Conservation (phyloP, 2,797 vertebrate genomes). For the Margarornis squamiger region DNA sequence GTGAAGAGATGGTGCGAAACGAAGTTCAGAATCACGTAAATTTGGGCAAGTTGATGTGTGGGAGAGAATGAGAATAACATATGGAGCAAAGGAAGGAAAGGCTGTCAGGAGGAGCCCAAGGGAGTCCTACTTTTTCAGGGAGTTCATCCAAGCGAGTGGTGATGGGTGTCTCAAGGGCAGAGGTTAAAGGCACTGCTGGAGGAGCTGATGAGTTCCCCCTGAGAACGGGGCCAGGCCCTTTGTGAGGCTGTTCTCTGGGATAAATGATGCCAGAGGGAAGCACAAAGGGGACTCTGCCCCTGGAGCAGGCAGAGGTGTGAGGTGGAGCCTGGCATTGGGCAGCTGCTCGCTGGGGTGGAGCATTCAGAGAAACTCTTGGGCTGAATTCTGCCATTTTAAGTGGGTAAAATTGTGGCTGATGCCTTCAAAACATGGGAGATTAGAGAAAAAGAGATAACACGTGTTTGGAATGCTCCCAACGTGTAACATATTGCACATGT, state of each 20-base stretch:
- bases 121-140: background rate
- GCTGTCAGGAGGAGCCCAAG: background rate
- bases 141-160: rapidly evolving
- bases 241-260: background rate
- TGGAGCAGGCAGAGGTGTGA: background rate
- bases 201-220: rapidly evolving
- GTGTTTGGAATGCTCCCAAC: background rate
- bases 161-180: background rate
- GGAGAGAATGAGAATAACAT: background rate
- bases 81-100: background rate
- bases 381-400: background rate
- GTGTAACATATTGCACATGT: background rate
- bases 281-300: background rate
- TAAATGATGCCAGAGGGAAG: background rate
- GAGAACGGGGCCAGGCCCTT: background rate
- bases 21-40: rapidly evolving
- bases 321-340: background rate
- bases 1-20: background rate
- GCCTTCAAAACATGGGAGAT: background rate
- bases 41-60: background rate
- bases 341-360: background rate
- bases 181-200: background rate
- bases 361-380: background rate
- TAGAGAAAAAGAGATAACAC: background rate
- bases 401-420: background rate